Evolutionary conservation across 2,888 invertebrate genomes (phyloP).

Genomic region (Drosophila barbarae): DNA sequence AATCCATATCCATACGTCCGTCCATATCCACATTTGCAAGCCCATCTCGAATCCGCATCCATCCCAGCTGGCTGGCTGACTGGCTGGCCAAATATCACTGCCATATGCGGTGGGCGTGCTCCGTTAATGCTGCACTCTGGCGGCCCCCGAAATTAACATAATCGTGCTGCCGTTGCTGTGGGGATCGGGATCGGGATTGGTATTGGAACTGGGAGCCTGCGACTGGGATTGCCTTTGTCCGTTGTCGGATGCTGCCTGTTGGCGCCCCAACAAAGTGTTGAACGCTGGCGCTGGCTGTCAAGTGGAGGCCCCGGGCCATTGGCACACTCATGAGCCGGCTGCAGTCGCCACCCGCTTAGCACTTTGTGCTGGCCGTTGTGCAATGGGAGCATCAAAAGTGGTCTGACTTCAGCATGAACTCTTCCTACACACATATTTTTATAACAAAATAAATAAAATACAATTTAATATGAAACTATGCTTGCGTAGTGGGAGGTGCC

Average conservation of each 20-base stretch:
- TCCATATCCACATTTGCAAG: conserved; percentile 33
- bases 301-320: conserved; percentile 63
- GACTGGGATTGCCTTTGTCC: conserved; percentile 35
- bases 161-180: conserved; percentile 57
- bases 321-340: conserved; percentile 34
- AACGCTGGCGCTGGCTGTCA: conserved; percentile 65
- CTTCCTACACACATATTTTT: conserved; percentile 18
- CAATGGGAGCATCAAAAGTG: conserved; percentile 52
- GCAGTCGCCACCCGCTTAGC: conserved; percentile 30
- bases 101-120: conserved; percentile 72
- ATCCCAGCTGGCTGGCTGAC: conserved; percentile 43
- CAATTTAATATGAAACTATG: conserved; percentile 62
- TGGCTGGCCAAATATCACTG: conserved; percentile 60
- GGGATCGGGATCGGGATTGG: conserved; percentile 11
- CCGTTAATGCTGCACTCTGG: conserved; percentile 59
- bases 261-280: conserved; percentile 65
- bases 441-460: conserved; percentile 32
- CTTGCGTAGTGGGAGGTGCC: conserved; percentile 23
- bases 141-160: conserved; percentile 65
- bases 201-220: neutral
- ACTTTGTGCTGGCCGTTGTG: conserved; percentile 44
- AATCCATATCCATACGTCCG: conserved; percentile 46
- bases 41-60: conserved; percentile 38
- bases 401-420: conserved; percentile 25
- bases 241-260: conserved; percentile 42